Base-by-base conservation (phyloP, 2,113 vertebrate species). In the Elanoides forficatus region DNA sequence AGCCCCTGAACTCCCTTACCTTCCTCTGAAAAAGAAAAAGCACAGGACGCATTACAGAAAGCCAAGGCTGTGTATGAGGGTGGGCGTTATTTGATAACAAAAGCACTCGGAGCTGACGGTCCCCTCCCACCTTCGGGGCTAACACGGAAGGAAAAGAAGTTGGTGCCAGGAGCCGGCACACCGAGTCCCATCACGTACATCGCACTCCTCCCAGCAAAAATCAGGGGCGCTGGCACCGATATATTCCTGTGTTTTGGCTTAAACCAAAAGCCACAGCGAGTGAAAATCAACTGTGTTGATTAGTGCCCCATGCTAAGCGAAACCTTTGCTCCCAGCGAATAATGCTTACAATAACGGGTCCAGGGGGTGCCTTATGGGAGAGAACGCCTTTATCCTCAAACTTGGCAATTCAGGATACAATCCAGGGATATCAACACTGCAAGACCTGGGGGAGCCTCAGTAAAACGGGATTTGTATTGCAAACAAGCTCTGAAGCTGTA, bases 1-100 rank as follows among this genome's bases (percentile, higher is more conserved):
- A 25, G 66, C 36, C 43, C 55, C 53, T 32, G 6, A 4, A 8
- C 56, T 34, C 38, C 52, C 59, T 16, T 15, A 5, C 30, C 43
- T 56, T 21, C 36, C 40, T 6, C 43, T 8, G 68, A 10, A 23
- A 27, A 34, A 26, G 10, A 26, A 19, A 9, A 8, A 29, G 4
- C 21, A 2, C 45, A 3, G 8, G 2, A 2, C 3, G 50, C 72
- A 0, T 20, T n/a, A 7, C 10, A 1, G 25, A 36, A 23, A 13
- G 63, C 42, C 63, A 3, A 6, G 36, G 48, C 36, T 45, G 29
- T 7, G 1, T 2, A 1, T 7, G n/a, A 3, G 2, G 5, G 14
- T 1, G 36, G 50, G 63, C 18, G 40, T 6, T 50, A 23, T 16
- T 2, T 6, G 65, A 6, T 16, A 47, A 6, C 55, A 27, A 15